phyloP scores from a whole-genome alignment of 2,797 vertebrate genomes.

The Hippoglossus hippoglossus region DNA sequence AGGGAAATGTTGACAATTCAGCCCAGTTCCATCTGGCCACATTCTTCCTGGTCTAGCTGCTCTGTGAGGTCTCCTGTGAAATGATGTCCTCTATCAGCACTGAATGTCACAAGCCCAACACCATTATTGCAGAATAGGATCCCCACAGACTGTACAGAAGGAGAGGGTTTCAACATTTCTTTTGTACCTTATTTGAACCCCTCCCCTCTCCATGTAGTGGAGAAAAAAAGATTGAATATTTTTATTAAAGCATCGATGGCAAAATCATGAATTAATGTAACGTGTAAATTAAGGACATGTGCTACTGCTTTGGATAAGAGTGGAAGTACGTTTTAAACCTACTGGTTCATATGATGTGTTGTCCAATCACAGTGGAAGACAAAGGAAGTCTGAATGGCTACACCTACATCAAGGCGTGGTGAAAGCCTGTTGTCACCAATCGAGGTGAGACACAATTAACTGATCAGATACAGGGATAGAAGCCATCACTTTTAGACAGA shows the following conservation, averaged over 20 bases:
- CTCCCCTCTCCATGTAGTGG: conserved; percentile 13
- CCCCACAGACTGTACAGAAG: conserved; percentile 69
- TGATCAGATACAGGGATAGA: no score
- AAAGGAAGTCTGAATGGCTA: no score
- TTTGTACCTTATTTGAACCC: conserved; percentile 35
- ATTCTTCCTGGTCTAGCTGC: conserved; percentile 78
- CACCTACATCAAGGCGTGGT: no score
- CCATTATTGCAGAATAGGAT: conserved; percentile 75
- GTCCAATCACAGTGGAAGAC: no score
- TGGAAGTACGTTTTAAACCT: no score
- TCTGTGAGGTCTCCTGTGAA: conserved; percentile 86
- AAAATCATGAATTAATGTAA: conserved; percentile 13
- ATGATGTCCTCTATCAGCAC: conserved; percentile 87
- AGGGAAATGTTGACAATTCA: conserved; percentile 83
- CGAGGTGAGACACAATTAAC: no score
- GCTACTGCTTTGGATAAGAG: neutral
- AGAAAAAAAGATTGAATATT: conserved; percentile 21
- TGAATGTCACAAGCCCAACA: conserved; percentile 83
- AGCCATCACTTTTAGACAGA: no score
- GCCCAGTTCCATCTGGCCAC: conserved; percentile 79
- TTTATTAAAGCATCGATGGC: conserved; percentile 16
- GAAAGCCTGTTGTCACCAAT: no score
- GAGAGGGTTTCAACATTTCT: conserved; percentile 53
- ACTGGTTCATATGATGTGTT: no score
- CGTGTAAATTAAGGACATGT: neutral